phyloP scores from a whole-genome alignment of 1,140 invertebrate species.

The Heliothis subflexa region DNA sequence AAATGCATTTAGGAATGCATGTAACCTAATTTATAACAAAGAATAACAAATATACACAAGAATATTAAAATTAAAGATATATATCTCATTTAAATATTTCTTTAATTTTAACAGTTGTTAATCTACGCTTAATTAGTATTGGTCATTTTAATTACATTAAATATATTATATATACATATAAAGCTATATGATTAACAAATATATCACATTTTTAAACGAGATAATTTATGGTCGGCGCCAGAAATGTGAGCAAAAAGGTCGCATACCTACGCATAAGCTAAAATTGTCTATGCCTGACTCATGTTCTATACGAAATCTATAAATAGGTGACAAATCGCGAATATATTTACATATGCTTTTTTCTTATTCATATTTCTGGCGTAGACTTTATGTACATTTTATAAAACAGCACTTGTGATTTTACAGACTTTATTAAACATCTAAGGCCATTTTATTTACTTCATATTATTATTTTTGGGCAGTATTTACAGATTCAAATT shows the following conservation, averaged over 20 bases:
- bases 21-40: background rate
- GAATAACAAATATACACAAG: background rate
- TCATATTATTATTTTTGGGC: no score
- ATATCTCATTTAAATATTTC: background rate
- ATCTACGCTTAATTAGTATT: conserved; percentile 24
- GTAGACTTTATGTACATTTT: no score
- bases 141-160: conserved; percentile 34
- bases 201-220: conserved; percentile 37
- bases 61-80: background rate
- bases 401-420: no score
- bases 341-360: no score
- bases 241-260: background rate
- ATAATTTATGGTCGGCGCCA: background rate
- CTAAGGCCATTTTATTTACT: no score
- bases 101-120: background rate
- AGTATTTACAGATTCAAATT: background rate
- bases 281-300: background rate
- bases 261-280: background rate
- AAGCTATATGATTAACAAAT: conserved; percentile 27
- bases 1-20: background rate
- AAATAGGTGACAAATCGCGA: no score
- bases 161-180: conserved; percentile 17
- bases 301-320: no score
- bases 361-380: no score
- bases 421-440: no score